Evolutionary conservation across 2,797 vertebrate species (phyloP).

Genomic region (Danionella dracula): DNA sequence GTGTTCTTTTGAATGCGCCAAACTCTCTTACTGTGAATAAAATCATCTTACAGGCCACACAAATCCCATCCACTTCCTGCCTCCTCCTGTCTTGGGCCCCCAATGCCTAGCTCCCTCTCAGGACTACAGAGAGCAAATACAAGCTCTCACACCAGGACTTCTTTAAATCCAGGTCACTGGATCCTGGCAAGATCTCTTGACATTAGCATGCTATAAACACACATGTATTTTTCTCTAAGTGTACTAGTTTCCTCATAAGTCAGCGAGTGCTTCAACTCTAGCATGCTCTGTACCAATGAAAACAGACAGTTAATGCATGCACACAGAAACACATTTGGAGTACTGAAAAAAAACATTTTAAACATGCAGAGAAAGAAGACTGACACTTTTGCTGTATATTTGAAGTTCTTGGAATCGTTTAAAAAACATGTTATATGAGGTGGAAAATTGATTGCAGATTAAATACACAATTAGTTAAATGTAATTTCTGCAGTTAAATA

Average conservation of each 20-base stretch:
- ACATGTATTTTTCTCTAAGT: neutral
- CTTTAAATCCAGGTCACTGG: conserved; percentile 31
- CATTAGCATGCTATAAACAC: conserved; percentile 14
- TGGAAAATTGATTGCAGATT: too few relatives aligned
- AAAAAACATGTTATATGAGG: too few relatives aligned
- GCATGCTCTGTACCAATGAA: neutral
- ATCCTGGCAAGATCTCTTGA: conserved; percentile 4
- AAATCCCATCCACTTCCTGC: neutral
- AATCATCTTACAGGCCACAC: conserved; percentile 1
- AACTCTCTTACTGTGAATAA: conserved; percentile 40
- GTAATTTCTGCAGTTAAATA: too few relatives aligned
- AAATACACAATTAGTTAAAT: too few relatives aligned
- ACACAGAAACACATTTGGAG: conserved; percentile 1
- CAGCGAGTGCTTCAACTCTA: conserved; percentile 22
- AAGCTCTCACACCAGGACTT: conserved; percentile 18
- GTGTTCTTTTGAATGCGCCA: conserved; percentile 56
- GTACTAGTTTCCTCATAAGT: conserved; percentile 18
- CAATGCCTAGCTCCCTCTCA: neutral
- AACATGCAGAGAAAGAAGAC: too few relatives aligned
- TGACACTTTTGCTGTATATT: too few relatives aligned
- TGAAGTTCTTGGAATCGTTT: too few relatives aligned
- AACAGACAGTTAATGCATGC: conserved; percentile 1
- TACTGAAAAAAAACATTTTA: neutral
- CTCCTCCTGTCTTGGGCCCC: neutral
- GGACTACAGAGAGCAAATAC: conserved; percentile 9